phyloP scores from a whole-genome alignment of 2,888 invertebrate species.

The Galerucella calmariensis region DNA sequence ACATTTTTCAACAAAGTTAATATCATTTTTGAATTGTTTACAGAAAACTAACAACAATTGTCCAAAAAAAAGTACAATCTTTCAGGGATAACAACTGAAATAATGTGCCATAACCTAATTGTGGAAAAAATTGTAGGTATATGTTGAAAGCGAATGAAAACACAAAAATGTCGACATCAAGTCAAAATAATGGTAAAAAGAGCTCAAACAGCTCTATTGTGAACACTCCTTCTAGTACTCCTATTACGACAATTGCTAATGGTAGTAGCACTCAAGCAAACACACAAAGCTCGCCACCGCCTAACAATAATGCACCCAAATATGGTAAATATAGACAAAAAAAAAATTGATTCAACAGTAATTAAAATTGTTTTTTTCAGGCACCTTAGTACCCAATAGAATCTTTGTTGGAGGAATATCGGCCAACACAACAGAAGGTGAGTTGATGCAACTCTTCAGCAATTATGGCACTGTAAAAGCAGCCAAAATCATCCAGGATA shows the following conservation, averaged over 20 bases:
- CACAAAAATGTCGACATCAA: slow-evolving; percentile 48
- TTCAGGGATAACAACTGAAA: slow-evolving; percentile 39
- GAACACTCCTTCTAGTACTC: slow-evolving; percentile 63
- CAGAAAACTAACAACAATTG: slow-evolving; percentile 36
- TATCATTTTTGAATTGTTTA: slow-evolving; percentile 34
- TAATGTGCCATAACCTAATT: slow-evolving; percentile 44
- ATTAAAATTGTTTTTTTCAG: slow-evolving; percentile 57
- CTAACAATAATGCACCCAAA: slow-evolving; percentile 66
- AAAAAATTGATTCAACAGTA: not conserved
- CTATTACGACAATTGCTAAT: slow-evolving; percentile 57
- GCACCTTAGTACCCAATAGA: slow-evolving; percentile 91
- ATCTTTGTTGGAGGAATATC: slow-evolving; percentile 98
- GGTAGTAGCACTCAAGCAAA: slow-evolving; percentile 55
- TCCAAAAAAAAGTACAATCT: slow-evolving; percentile 37
- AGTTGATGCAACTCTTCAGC: slow-evolving; percentile 91
- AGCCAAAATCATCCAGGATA: slow-evolving; percentile 93
- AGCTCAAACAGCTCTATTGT: slow-evolving; percentile 59
- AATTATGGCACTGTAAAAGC: slow-evolving; percentile 90
- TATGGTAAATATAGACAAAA: slow-evolving; percentile 62
- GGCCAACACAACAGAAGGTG: slow-evolving; percentile 91
- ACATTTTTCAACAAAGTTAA: not conserved
- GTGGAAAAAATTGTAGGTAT: slow-evolving; percentile 46
- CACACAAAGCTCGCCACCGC: slow-evolving; percentile 61
- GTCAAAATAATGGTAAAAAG: slow-evolving; percentile 58
- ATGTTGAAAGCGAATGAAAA: slow-evolving; percentile 46